Evolutionary conservation across 2,888 invertebrate species (phyloP), one percentile per base, ranked within the genome.

Genomic region (Pachycephus smyrnensis): DNA sequence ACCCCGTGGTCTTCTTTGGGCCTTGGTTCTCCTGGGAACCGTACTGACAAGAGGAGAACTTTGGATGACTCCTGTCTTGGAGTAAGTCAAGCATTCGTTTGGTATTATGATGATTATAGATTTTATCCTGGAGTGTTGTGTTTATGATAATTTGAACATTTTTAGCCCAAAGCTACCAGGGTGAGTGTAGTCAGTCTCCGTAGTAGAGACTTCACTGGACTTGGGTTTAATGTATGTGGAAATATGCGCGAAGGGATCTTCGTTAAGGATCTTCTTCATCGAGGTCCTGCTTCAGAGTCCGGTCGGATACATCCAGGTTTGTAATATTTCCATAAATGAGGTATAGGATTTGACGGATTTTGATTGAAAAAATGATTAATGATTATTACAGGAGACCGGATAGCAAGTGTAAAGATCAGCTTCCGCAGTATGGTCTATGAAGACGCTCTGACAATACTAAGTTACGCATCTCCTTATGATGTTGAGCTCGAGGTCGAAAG

Each of bases 401-500:
- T 98, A 84, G 94, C 96, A 84, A 96, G 96, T 84, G 95, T 98
- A 80, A 97, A 96, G 76, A 97, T 98, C 76, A 96, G 96, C 88
- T 97, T 98, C 90, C 95, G 96, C 77, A 96, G 96, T 82, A 97
- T 97, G 92, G 97, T 97, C 0, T 95, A 96, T 88, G 97, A 98
- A 89, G 98, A 98, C 88, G 98, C 98, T 0, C 93, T 98, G 76
- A 96, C 97, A 3, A 97, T 98, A 81, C 92, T 98, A 71, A 97
- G 97, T 82, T 97, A 98, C 83, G 98, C 98, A 11, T 97, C 97
- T 69, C 98, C 98, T 0, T 98, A 98, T 89, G 96, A 97, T 80
- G 96, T 97, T 30, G 95, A 95, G 82, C 92, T 98, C 80, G 96
- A 96, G 88, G 94, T 97, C 40, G 94, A 95, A 88, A 94, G 93